Conservation (phyloP, 2,888 invertebrate genomes). For the Lithosia quadra region DNA sequence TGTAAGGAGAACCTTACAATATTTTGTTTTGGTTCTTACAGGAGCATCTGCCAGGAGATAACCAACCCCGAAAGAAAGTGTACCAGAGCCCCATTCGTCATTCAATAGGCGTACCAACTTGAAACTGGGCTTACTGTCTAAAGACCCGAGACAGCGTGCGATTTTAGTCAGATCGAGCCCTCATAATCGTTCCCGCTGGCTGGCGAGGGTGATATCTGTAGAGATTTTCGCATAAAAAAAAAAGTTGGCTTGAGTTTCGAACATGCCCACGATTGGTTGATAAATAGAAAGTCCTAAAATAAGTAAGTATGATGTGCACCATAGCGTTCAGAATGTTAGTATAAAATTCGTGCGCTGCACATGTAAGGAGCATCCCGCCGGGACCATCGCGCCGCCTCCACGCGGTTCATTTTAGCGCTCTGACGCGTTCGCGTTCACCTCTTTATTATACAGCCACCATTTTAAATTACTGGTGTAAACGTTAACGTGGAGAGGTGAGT, state of each 20-base stretch:
- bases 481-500: neutral
- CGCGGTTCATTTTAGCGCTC: conserved; percentile 10
- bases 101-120: no score
- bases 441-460: neutral
- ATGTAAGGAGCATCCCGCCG: conserved; percentile 40
- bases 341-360: conserved; percentile 22
- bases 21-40: no score
- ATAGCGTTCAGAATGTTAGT: conserved; percentile 9
- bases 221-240: no score
- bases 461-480: neutral
- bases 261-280: neutral
- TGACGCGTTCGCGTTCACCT: neutral
- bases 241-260: neutral
- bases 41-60: no score
- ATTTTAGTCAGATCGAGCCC: no score
- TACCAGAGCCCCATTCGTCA: neutral
- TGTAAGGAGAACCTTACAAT: no score
- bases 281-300: neutral
- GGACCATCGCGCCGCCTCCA: conserved; percentile 20
- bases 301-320: neutral
- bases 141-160: no score
- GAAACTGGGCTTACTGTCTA: no score
- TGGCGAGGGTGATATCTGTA: no score
- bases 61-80: neutral
- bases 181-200: no score